Percentiles rank a stretch among this genome's conserved stretches.
These are phyloP conservation scores for Vulpes ferrilata DNA, from an alignment of 2,113 vertebrate species.

Conservation along the genomic window DNA sequence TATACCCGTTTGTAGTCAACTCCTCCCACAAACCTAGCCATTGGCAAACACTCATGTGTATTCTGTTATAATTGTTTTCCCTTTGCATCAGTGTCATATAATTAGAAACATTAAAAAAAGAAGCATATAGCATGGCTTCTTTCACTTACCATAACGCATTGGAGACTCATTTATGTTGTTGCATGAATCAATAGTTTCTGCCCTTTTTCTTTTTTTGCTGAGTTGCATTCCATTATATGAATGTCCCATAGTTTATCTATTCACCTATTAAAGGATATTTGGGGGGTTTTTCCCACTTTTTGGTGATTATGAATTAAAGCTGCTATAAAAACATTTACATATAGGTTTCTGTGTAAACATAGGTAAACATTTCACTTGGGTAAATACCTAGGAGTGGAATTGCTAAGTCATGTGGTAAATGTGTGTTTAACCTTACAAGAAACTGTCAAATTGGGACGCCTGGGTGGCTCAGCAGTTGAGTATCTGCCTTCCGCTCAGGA, in stretches of 20 bases:
- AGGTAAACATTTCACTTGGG: conserved; percentile 41
- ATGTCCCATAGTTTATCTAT: neutral
- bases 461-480: no score
- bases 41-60: conserved; percentile 25
- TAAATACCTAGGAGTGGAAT: neutral
- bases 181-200: neutral
- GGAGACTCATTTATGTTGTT: conserved; percentile 44
- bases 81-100: neutral
- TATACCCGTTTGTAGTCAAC: neutral
- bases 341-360: conserved; percentile 37
- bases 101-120: neutral
- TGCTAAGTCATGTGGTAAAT: conserved; percentile 18
- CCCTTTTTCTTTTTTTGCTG: neutral
- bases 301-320: neutral
- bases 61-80: conserved; percentile 24
- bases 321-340: conserved; percentile 11
- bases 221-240: neutral
- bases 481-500: no score
- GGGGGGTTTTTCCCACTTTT: neutral
- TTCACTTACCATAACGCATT: conserved; percentile 44
- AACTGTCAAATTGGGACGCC: neutral
- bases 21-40: neutral
- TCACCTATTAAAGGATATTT: neutral
- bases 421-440: conserved; percentile 19
- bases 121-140: conserved; percentile 12